Conservation (phyloP, 2,113 vertebrate species). For the Caretta caretta region DNA sequence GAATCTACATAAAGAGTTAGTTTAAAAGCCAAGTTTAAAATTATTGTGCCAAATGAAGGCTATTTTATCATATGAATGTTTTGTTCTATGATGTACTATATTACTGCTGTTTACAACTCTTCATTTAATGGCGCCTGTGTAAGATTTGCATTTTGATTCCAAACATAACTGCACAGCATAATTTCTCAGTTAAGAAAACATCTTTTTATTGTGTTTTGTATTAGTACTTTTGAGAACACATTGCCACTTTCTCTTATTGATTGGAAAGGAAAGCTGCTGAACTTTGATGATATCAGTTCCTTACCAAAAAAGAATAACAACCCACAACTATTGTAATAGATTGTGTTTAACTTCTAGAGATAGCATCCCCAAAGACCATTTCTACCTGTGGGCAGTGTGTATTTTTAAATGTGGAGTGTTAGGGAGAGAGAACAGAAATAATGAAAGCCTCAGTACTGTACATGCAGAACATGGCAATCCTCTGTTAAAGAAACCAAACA, state of each 20-base stretch:
- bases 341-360: not conserved
- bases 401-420: not conserved
- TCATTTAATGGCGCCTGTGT: constrained; percentile 66
- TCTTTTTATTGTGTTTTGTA: constrained; percentile 65
- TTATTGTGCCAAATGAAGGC: constrained; percentile 50
- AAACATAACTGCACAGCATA: constrained; percentile 66
- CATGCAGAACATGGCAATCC: accelerated
- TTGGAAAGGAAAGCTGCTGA: constrained; percentile 52
- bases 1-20: constrained; percentile 64
- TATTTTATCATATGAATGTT: constrained; percentile 55
- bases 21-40: constrained; percentile 66
- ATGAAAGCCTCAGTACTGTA: not conserved
- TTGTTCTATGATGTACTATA: constrained; percentile 41
- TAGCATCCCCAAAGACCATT: accelerated
- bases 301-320: not conserved
- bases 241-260: constrained; percentile 58
- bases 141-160: constrained; percentile 69
- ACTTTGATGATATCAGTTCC: constrained; percentile 48
- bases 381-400: not conserved
- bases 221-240: constrained; percentile 55
- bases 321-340: not conserved
- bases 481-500: not conserved
- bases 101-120: constrained; percentile 50
- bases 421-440: not conserved
- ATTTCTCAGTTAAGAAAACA: constrained; percentile 73